Conservation (phyloP, 2,797 vertebrate genomes). For the Danio jaintianensis region DNA sequence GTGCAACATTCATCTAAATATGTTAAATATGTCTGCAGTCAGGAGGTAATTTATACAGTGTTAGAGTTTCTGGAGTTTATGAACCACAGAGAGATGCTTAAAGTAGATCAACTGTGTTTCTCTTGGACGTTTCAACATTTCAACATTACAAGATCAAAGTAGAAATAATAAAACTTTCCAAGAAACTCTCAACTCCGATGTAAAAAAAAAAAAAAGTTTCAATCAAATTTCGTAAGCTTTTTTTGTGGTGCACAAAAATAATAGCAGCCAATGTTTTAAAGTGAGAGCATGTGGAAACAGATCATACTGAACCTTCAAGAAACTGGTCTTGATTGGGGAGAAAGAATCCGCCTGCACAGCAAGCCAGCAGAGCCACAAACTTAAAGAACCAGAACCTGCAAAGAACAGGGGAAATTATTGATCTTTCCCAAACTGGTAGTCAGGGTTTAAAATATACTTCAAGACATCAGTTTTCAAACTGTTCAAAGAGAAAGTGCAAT, state of each 20-base stretch:
- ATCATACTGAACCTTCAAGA: constrained; percentile 83
- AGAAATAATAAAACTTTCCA: constrained; percentile 4
- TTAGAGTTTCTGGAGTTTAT: not conserved
- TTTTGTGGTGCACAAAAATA: not conserved
- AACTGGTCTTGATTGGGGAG: constrained; percentile 90
- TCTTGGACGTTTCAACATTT: constrained; percentile 18
- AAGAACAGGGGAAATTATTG: not conserved
- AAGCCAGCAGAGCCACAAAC: constrained; percentile 85
- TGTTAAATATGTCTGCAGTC: not conserved
- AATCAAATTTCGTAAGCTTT: constrained; percentile 19
- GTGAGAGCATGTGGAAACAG: not conserved
- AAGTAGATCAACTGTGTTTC: constrained; percentile 3
- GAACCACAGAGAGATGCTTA: not conserved
- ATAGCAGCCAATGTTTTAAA: not conserved
- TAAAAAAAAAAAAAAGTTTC: constrained; percentile 1
- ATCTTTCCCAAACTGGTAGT: not conserved
- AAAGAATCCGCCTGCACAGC: constrained; percentile 95
- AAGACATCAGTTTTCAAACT: not conserved
- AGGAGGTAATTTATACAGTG: not conserved
- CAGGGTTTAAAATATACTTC: not conserved
- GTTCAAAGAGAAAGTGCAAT: not conserved
- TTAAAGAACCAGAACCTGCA: constrained; percentile 96
- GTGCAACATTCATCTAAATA: not conserved
- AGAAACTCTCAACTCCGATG: not conserved
- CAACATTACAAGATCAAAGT: not conserved